Percentiles rank a stretch among this genome's conserved stretches.
phyloP scores from a whole-genome alignment of 2,113 vertebrate species.

The Dasyprocta punctata region DNA sequence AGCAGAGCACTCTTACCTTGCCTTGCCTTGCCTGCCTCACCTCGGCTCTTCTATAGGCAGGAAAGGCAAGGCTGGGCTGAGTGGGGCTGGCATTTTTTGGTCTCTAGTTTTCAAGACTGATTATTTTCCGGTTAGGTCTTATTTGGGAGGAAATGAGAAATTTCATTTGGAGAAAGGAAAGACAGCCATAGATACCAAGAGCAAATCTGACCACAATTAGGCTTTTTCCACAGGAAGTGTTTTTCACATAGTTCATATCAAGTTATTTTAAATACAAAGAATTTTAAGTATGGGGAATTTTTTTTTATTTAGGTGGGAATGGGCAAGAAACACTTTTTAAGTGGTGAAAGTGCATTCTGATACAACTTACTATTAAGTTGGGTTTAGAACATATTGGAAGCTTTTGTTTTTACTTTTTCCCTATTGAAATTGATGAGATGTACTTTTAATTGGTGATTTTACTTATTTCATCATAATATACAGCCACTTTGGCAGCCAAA shows the following conservation, averaged over 20 bases:
- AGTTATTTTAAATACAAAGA: background rate
- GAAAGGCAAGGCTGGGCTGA: background rate
- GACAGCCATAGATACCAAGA: background rate
- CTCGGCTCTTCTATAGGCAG: background rate
- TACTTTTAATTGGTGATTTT: background rate
- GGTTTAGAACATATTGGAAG: too few species aligned
- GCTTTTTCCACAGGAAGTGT: background rate
- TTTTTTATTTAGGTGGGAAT: background rate
- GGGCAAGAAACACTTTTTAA: background rate
- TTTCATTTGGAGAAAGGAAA: background rate
- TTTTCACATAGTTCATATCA: background rate
- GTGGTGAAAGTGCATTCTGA: background rate
- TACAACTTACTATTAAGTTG: too few species aligned
- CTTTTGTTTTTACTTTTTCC: background rate
- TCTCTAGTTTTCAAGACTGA: background rate
- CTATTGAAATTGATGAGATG: background rate
- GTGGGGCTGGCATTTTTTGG: background rate
- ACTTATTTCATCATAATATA: background rate
- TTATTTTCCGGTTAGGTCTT: background rate
- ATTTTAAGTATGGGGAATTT: background rate
- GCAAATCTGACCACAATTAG: too few species aligned
- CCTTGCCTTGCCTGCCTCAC: background rate
- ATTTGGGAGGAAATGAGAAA: background rate
- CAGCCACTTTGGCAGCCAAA: background rate
- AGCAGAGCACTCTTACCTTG: background rate